Conservation (phyloP, 2,888 invertebrate species). For the Plagodis dolabraria region DNA sequence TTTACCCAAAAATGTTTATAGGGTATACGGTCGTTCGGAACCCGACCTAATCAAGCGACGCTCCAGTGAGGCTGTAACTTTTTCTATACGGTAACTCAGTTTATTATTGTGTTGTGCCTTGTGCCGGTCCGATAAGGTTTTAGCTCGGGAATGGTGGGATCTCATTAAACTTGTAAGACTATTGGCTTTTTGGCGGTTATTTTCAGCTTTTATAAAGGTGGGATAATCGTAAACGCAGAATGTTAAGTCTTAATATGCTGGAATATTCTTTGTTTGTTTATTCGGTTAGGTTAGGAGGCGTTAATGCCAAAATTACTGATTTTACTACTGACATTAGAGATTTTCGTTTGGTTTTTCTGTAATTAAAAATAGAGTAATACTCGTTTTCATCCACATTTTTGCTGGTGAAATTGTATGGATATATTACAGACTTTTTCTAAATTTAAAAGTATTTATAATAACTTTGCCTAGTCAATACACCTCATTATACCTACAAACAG, state of each 20-base stretch:
- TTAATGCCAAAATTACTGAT: no score
- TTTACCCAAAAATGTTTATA: constrained; percentile 80
- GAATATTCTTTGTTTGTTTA: background rate
- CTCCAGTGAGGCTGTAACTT: constrained; percentile 53
- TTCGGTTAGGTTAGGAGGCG: no score
- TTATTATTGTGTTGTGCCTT: constrained; percentile 37
- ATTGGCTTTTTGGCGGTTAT: constrained; percentile 30
- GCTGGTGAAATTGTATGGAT: no score
- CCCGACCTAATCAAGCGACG: constrained; percentile 75
- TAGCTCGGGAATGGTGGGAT: constrained; percentile 32
- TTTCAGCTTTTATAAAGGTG: constrained; percentile 19
- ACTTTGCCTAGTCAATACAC: no score
- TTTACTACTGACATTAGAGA: no score
- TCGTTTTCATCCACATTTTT: no score
- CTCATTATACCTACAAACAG: no score
- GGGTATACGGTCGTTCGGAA: constrained; percentile 63
- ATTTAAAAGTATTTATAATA: no score
- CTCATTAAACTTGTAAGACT: constrained; percentile 33
- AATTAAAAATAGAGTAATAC: no score
- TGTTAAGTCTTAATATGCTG: background rate
- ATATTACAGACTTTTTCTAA: no score
- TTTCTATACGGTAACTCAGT: constrained; percentile 46
- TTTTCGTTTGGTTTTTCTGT: no score
- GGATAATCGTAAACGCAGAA: constrained; percentile 11
- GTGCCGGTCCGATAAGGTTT: constrained; percentile 35